Base-by-base conservation (phyloP, 2,888 invertebrate species). In the Atethmia centrago region DNA sequence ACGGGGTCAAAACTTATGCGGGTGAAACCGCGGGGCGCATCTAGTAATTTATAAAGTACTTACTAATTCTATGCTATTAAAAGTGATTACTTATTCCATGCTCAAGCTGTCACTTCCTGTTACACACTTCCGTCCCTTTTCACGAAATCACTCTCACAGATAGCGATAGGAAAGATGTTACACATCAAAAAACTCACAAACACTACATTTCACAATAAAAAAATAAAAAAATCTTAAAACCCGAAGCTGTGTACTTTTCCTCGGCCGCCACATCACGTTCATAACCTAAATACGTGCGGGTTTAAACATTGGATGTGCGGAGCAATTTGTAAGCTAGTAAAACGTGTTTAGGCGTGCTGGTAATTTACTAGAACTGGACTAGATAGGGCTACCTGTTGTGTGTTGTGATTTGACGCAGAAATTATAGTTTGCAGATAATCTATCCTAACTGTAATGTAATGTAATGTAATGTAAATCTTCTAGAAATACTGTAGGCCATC, bases 201-300 rank as follows among this genome's bases (percentile, higher is more conserved):
- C 40, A 76, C 40, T 49, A 47, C 0, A 76, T 53, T 53, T 31
- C 59, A n/a, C 47, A 75, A 68, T 70, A 45, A 58, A 63, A 40
- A 65, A 74, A 63, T 51, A 61, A 65, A 74, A 63, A 45, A 61
- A 78, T 68, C n/a, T 71, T 12, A 10, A 59, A 61, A 61, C 36
- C n/a, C 19, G 59, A 83, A 68, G 59, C 69, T 84, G 77, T 58
- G 66, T 70, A 73, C 51, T 71, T 84, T 77, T 80, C 55, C 45
- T 31, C 47, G 66, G 63, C 84, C 74, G 77, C 75, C 73, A 75
- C 59, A 65, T 12, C 75, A 76, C 83, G 80, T 74, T 66, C 64
- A 67, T 72, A 74, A 75, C 77, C 74, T 72, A 68, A 73, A 82
- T 84, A 82, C 82, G 75, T 85, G 75, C 59, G 59, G 66, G 79